Evolutionary conservation across 2,888 invertebrate genomes (phyloP), one percentile per base, ranked within the genome.

Genomic region (Octonoba sinensis): DNA sequence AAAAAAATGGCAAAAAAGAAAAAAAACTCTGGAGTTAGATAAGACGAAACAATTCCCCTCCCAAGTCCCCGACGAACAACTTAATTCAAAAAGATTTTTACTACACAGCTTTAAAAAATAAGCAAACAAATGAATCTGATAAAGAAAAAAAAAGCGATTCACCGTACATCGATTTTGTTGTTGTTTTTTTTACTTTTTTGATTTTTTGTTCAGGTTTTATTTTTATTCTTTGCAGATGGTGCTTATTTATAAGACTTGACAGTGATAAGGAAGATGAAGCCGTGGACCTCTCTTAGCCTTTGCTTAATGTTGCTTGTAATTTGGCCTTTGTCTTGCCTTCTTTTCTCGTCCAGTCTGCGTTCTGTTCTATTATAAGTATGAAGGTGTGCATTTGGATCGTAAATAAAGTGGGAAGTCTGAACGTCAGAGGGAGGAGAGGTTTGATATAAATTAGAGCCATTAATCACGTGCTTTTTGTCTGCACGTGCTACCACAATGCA

Each of bases 1-100:
- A 11, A 36, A 36, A 36, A 36, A 36, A 36, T 36, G 36, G 36
- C 36, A 36, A 36, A 36, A 36, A 59, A 76, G 54, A 60, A 69
- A 70, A 70, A 51, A 15, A 70, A 59, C 71, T 71, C 71, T 64
- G 27, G 22, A 56, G n/a, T 57, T 49, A 71, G 78, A 78, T 78
- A 78, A 78, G 78, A 75, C 44, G 69, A 64, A 78, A 71, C 78
- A 78, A 78, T 78, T 71, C 78, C 46, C 78, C 8, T 66, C 44
- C 64, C 54, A 62, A 62, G 60, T 36, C 71, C 70, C 71, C 71
- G 71, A 78, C 56, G 78, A 71, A 65, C 64, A 72, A 78, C 71
- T 72, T 78, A 78, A 78, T 78, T 71, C 71, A 57, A 66, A 71
- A 72, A 8, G 71, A 65, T 77, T 77, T 77, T 77, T 77, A 76